phyloP scores from a whole-genome alignment of 2,797 vertebrate genomes.

The Liasis olivaceus region DNA sequence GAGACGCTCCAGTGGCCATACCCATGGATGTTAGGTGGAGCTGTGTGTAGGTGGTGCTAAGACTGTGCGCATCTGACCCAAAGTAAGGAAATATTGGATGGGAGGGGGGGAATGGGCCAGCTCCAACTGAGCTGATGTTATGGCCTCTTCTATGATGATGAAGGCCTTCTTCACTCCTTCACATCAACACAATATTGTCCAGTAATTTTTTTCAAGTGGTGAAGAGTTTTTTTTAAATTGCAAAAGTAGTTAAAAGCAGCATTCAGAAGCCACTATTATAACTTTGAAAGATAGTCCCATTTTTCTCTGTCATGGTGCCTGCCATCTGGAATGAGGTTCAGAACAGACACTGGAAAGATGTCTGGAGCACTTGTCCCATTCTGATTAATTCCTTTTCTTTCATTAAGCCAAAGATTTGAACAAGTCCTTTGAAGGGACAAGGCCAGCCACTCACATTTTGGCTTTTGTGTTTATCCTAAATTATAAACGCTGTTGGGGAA shows the following conservation, averaged over 20 bases:
- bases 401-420: neutral
- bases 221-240: neutral
- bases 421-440: neutral
- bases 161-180: neutral
- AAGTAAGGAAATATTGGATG: neutral
- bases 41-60: neutral
- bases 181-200: neutral
- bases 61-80: neutral
- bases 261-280: neutral
- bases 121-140: neutral
- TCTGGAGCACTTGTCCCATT: neutral
- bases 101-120: neutral
- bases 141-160: neutral
- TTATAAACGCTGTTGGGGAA: neutral
- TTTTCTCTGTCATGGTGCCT: neutral
- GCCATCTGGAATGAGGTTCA: neutral
- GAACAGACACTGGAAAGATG: neutral
- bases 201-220: neutral
- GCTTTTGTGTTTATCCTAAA: neutral
- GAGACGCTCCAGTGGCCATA: neutral
- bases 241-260: neutral
- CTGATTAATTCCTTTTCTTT: neutral
- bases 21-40: neutral
- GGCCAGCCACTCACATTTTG: neutral
- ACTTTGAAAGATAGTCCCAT: neutral